These are phyloP conservation scores for Sebastes itinus DNA, from an alignment of 2,797 vertebrate species.

Conservation along the genomic window DNA sequence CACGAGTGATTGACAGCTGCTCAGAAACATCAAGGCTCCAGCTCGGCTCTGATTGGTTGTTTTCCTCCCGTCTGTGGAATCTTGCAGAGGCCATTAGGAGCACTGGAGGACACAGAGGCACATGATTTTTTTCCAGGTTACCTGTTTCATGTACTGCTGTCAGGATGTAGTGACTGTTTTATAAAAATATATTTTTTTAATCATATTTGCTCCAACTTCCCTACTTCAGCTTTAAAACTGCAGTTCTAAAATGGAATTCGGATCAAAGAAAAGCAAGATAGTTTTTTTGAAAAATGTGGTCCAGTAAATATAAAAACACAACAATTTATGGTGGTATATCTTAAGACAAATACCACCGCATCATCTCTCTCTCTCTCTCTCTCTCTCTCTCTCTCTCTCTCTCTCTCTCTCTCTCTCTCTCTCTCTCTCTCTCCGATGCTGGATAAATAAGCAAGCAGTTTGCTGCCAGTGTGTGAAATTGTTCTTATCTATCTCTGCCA, in stretches of 20 bases:
- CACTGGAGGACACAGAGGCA: too few species aligned
- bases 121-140: too few species aligned
- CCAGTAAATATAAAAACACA: neutral
- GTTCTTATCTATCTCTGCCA: conserved; percentile 81
- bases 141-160: too few species aligned
- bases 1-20: too few species aligned
- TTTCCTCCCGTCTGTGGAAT: too few species aligned
- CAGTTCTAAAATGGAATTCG: neutral
- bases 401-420: conserved; percentile 4
- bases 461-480: conserved; percentile 72
- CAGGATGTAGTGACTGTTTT: too few species aligned
- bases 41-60: too few species aligned
- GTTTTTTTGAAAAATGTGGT: neutral
- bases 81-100: too few species aligned
- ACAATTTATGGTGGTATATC: neutral
- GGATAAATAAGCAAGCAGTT: conserved; percentile 68
- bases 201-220: too few species aligned
- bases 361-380: neutral
- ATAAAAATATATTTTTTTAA: too few species aligned
- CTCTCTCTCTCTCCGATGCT: conserved; percentile 40
- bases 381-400: conserved; percentile 7
- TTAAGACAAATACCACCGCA: neutral
- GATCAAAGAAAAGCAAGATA: conserved; percentile 9
- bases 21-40: too few species aligned
- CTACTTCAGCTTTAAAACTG: neutral